Evolutionary conservation across 2,113 vertebrate genomes (phyloP), one percentile per base, ranked within the genome.

Genomic region (Piprites chloris): DNA sequence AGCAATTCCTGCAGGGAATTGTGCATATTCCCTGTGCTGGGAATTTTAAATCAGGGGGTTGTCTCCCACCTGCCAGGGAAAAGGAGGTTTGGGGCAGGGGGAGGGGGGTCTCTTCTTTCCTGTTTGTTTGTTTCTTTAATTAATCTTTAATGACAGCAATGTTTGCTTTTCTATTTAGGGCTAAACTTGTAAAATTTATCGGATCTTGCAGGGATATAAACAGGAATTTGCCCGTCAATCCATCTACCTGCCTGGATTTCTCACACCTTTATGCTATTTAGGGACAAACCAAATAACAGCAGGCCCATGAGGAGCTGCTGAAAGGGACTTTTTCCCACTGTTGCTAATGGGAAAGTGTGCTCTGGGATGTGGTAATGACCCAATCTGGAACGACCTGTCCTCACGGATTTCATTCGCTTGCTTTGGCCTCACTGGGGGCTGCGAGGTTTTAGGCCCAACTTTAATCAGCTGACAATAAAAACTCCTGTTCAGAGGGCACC

Each of bases 391-490:
- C 14, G 80, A 27, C 9, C 24, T 42, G 12, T 77, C 62, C 88
- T 50, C 59, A 74, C 77, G 95, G 90, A 71, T 83, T 91, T 93
- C 42, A 89, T 95, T 94, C 91, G 49, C 73, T 93, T 59, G 56
- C 24, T 92, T 76, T 75, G 75, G 32, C 72, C 87, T 9, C 39
- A 58, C 74, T 88, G 62, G 67, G 46, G 81, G 85, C 56, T 1
- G n/a, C n/a, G 27, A 77, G 90, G 94, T 83, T 93, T 95, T 80
- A 26, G 89, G 95, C 95, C 93, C 58, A 6, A 55, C 87, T 96
- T 95, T 93, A 93, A 42, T 83, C 75, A 17, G 37, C n/a, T 65
- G 62, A 65, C 55, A 85, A 73, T 35, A 91, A 94, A 85, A 58
- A 8, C 62, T 96, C 67, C 42, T 90, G n/a, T 69, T 75, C 91